Evolutionary conservation across 2,113 vertebrate species (phyloP), one percentile per base, ranked within the genome.

Genomic region (Campylorhamphus procurvoides): DNA sequence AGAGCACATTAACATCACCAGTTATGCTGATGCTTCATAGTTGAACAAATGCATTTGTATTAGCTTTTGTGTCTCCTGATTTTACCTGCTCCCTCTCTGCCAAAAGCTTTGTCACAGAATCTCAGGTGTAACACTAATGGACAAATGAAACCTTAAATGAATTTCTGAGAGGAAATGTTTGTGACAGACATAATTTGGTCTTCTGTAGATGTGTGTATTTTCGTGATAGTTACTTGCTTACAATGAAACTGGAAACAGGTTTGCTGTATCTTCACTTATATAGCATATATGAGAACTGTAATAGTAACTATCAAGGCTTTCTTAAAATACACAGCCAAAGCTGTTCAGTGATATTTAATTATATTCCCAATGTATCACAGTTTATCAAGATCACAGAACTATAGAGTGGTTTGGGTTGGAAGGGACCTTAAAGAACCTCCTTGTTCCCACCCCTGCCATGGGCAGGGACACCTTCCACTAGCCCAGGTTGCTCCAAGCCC

Each of bases 371-470:
- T 14, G 8, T 82, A 19, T 69, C 25, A 6, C 1, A 4, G 22
- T 56, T 55, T 39, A 25, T 82, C 60, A 47, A 29, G 44, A n/a
- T 68, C 55, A 27, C 55, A 77, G 49, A 49, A 33, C 56, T 27
- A 33, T 2, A 42, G 47, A 55, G 31, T 28, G 3, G 15, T 62
- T 14, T 9, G 49, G 35, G 9, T 42, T 84, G 63, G 40, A 69
- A 76, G 49, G 25, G 14, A 49, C 40, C 25, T 69, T 84, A 69
- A 69, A 63, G 47, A 12, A 47, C 12, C 14, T 27, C 35, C 71
- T 35, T 0, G 0, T 83, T 76, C 62, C 29, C 27, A 7, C 25
- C n/a, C 17, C 20, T 89, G 47, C 55, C 4, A 0, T 20, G 33
- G 39, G 37, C 86, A 89, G 68, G 23, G 52, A 25, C 19, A 47